These are phyloP conservation scores for Cremastobaeus sp. DNA, from an alignment of 2,888 invertebrate species.

Conservation along the genomic window DNA sequence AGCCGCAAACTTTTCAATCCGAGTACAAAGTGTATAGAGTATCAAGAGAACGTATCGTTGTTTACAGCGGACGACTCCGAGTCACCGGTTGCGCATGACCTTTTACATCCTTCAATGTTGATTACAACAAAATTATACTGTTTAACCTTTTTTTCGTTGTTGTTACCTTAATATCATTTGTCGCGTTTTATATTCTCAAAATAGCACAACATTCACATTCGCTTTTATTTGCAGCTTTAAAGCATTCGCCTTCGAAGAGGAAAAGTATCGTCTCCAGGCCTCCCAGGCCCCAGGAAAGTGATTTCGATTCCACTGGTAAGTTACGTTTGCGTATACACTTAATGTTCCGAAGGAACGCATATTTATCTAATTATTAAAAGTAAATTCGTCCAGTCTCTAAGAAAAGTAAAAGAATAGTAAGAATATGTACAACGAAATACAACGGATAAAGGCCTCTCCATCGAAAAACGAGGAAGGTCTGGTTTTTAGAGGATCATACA, in stretches of 20 bases:
- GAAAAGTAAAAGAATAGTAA: no score
- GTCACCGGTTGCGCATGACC: constrained; percentile 15
- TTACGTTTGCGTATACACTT: background rate
- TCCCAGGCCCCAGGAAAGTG: constrained; percentile 42
- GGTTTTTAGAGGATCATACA: no score
- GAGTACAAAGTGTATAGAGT: background rate
- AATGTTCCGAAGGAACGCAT: background rate
- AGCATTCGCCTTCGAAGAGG: constrained; percentile 48
- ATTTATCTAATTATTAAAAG: background rate
- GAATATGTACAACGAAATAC: no score
- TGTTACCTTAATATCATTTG: background rate
- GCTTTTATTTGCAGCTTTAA: constrained; percentile 47
- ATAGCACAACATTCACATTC: background rate
- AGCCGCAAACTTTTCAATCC: no score
- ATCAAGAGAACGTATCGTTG: constrained; percentile 3
- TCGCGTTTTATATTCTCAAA: background rate
- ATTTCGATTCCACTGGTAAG: constrained; percentile 47
- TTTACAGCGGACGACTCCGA: constrained; percentile 2
- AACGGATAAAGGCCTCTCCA: no score
- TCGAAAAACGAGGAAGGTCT: no score
- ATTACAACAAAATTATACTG: background rate
- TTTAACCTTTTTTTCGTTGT: background rate
- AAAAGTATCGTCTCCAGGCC: constrained; percentile 43
- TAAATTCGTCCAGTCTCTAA: no score
- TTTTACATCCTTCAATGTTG: constrained; percentile 5